Base-by-base conservation (phyloP, 1,140 invertebrate species). In the Penaeus japonicus region DNA sequence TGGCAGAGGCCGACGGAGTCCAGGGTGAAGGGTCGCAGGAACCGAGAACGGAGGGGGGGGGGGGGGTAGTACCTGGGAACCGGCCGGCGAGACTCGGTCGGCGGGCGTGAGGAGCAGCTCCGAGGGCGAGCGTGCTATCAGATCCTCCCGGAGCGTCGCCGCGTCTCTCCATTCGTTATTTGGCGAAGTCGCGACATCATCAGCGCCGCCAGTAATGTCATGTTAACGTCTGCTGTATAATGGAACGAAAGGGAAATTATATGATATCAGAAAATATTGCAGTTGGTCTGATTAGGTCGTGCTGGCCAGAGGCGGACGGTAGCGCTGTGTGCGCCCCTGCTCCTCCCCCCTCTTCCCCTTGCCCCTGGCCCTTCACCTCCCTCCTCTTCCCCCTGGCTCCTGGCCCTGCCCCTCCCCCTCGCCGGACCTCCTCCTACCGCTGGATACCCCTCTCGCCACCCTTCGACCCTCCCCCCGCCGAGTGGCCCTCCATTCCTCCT, bases 231-330 rank as follows among this genome's bases (percentile, higher is more conserved):
- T 82, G 59, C 80, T 82, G 80, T 32, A 82, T 82, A 82, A 82
- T 82, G 80, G 80, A 82, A 82, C 80, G 80, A 82, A 82, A 62
- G 54, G 80, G n/a, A 82, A 82, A 82, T 82, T 82, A 35, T 57
- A 82, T 57, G 80, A 82, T 82, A 82, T 82, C 80, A 59, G 80
- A 82, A 82, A 82, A 82, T 82, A 82, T 82, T 59, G 80, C 24
- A 82, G 55, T 57, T 54, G 80, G 54, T 59, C 54, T 82, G 80
- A 82, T 82, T 54, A 82, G 39, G 80, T 82, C 80, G 80, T 82
- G 80, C 30, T 82, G 53, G 80, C 80, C 80, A 47, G 80, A 35
- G 80, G 80, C 80, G 59, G 24, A 82, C 80, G 80, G 80, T 82
- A 82, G 80, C 80, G 54, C 27, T 62, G 80, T 82, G 80, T 82